These are phyloP conservation scores for Drosophila triauraria DNA, from an alignment of 1,140 invertebrate species.

Conservation along the genomic window DNA sequence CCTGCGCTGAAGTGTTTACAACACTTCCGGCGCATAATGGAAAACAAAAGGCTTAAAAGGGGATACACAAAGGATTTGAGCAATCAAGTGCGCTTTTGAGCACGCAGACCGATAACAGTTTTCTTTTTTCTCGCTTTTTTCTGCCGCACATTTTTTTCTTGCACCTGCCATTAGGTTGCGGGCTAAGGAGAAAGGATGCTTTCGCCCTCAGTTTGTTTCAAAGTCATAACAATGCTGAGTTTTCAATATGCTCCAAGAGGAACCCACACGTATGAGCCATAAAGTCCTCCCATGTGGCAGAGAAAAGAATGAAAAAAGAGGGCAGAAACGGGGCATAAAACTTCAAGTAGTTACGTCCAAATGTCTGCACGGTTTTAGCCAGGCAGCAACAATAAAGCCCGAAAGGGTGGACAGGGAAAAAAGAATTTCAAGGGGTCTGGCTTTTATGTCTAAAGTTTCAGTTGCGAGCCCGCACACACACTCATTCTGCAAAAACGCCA, in stretches of 20 bases:
- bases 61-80: slow-evolving; percentile 82
- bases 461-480: slow-evolving; percentile 31
- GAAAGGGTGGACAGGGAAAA: slow-evolving; percentile 31
- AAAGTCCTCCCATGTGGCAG: slow-evolving; percentile 44
- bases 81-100: slow-evolving; percentile 81
- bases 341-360: slow-evolving; percentile 74
- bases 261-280: slow-evolving; percentile 68
- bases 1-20: slow-evolving; percentile 74
- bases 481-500: slow-evolving; percentile 15
- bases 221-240: slow-evolving; percentile 79
- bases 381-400: slow-evolving; percentile 53
- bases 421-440: slow-evolving; percentile 30
- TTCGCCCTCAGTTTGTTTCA: slow-evolving; percentile 48
- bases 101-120: slow-evolving; percentile 66
- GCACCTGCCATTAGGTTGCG: slow-evolving; percentile 68
- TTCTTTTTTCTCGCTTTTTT: slow-evolving; percentile 47
- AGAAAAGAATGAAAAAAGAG: slow-evolving; percentile 23
- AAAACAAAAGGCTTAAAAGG: slow-evolving; percentile 83
- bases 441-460: slow-evolving; percentile 77
- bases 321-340: slow-evolving; percentile 66
- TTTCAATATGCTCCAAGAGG: slow-evolving; percentile 70
- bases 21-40: slow-evolving; percentile 81
- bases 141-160: slow-evolving; percentile 36
- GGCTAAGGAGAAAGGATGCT: slow-evolving; percentile 29
- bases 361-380: slow-evolving; percentile 69